Base-by-base conservation (phyloP, 2,888 invertebrate species). In the Eupithecia abbreviata region DNA sequence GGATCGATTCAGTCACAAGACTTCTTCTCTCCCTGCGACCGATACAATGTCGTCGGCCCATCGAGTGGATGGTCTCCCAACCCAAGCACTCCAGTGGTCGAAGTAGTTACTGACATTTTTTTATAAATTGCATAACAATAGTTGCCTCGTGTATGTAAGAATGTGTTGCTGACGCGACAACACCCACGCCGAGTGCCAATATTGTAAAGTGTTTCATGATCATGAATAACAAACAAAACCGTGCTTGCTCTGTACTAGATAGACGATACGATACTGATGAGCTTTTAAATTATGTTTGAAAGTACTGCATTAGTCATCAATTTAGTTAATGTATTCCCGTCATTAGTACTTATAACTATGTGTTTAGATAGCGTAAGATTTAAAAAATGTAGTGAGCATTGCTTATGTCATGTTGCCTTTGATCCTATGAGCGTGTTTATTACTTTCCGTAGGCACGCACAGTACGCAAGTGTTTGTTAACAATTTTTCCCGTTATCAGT, bases 121-220 rank as follows among this genome's bases (percentile, higher is more conserved):
- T 30, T 30, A 30, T 30, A 30, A 58, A 58, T 58, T 7, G 18
- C n/a, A 58, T 65, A 5, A 13, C 41, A 4, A 66, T 42, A 15
- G 42, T 66, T 66, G 66, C 42, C 10, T 15, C 45, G 42, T 67
- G 67, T 67, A 12, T 12, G 15, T 12, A 10, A 30, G 42, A 43
- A 42, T 68, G 3, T n/a, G n/a, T 66, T 62, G n/a, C 15, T 68
- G 42, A 68, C 45, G 42, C 15, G 43, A 68, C 67, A 68, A 55
- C 73, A 65, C 71, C 72, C 71, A 47, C 42, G 65, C 3, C 10
- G n/a, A 74, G 49, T 79, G 70, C 58, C 74, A 81, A 80, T 79
- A 66, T 62, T 41, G 58, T 55, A 15, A 69, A 75, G 76, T 76
- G 72, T 47, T 77, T 62, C 66, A 30, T 76, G 73, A 73, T 62